Evolutionary conservation across 2,888 invertebrate species (phyloP), one percentile per base, ranked within the genome.

Genomic region (Salpingus planirostris): DNA sequence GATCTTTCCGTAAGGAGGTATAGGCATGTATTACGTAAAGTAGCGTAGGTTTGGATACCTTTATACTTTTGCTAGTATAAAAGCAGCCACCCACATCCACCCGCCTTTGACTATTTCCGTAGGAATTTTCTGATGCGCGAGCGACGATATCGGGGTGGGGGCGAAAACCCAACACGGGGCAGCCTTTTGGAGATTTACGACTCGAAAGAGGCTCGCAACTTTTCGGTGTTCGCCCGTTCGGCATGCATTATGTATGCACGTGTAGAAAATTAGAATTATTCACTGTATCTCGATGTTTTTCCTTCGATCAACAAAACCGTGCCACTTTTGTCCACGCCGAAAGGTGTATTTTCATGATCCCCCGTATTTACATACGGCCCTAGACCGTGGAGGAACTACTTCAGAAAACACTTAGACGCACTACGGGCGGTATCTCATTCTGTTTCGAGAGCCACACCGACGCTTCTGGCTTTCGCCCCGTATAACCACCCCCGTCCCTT

Each of bases 301-400:
- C 13, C 24, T 29, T 6, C 13, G 14, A n/a, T 11, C 5, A 27
- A 27, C 10, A 10, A 26, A 25, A 27, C 15, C 23, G 11, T 22
- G 22, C 24, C 23, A 31, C 26, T 22, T 23, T 32, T 27, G 6
- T 14, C 11, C 21, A 25, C 8, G n/a, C n/a, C 25, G 11, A 24
- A 24, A 11, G 11, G 21, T 29, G 29, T 28, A 15, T 13, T 25
- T 24, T 12, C 29, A 28, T 33, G 25, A 35, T 26, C 14, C 25
- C 27, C 28, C 29, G 29, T 30, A 35, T 35, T 30, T 35, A 30
- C 35, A 35, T 35, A 30, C n/a, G n/a, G n/a, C n/a, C n/a, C n/a
- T n/a, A n/a, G n/a, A n/a, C 27, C 24, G 26, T 35, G 15, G 30
- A 30, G 29, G 11, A 24, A 35, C 30, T 35, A 30, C 35, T 35